Base-by-base conservation (phyloP, 2,888 invertebrate genomes). In the Agapostemon virescens region DNA sequence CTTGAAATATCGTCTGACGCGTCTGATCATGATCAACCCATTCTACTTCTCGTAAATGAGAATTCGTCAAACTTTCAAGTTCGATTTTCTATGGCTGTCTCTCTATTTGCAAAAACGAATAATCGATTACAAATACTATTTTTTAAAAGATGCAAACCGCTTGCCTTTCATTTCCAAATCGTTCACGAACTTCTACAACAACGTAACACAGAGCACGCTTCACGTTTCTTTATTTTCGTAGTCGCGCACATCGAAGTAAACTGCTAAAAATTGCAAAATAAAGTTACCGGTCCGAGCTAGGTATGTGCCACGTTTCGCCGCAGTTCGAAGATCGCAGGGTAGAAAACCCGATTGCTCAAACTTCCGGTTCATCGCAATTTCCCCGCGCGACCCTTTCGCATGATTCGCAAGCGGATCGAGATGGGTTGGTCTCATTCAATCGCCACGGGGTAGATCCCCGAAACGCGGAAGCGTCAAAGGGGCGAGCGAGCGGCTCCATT, bases 361-460 rank as follows among this genome's bases (percentile, higher is more conserved):
- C 45, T 45, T 45, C 45, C 45, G 45, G 45, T 20, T 45, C 20
- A 45, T 20, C 45, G 45, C 20, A 45, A 20, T 45, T 45, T 40
- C 45, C 20, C 20, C 7, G 45, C 45, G 45, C 45, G 20, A 45
- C 9, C 45, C 45, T 45, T 20, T 20, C 45, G 45, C 45, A 45
- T 2, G 45, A 45, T 13, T 26, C 52, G 23, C 23, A 15, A 23
- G 52, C 52, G 52, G 23, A 23, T 52, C 52, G 23, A 52, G 52
- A 15, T 5, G 23, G 17, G 55, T 33, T 33, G 63, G 45, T 69
- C 42, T 64, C 20, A 26, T 76, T 76, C 77, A 76, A 69, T 76
- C 77, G 69, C 58, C 42, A 30, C 33, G 9, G n/a, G 40, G 40
- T 9, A 15, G 55, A 55, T 42, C 42, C 26, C 15, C 40, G 7